phyloP scores from a whole-genome alignment of 2,113 vertebrate species.

The Meleagris gallopavo region DNA sequence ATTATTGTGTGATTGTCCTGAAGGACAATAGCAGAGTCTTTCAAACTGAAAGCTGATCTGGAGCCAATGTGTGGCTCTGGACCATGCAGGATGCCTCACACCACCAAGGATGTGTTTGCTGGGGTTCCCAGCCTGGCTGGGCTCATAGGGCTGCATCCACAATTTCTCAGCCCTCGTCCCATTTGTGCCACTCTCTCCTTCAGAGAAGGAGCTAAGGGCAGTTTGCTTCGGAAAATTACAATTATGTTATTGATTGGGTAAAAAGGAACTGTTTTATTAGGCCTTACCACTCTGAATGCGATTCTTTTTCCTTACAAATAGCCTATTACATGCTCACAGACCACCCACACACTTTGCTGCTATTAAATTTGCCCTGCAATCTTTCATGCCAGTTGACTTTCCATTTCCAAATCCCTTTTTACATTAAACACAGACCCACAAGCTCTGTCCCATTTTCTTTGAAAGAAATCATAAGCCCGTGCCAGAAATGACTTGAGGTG shows the following conservation, averaged over 20 bases:
- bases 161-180: not conserved
- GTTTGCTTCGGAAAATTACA: slow-evolving; percentile 22
- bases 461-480: slow-evolving; percentile 78
- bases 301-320: slow-evolving; percentile 48
- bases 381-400: slow-evolving; percentile 81
- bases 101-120: not conserved
- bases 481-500: slow-evolving; percentile 73
- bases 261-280: slow-evolving; percentile 51
- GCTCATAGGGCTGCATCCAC: too few species aligned
- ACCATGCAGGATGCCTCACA: fast-evolving
- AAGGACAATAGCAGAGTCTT: slow-evolving; percentile 12
- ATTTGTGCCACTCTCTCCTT: not conserved
- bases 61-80: not conserved
- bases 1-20: slow-evolving; percentile 27
- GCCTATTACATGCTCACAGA: slow-evolving; percentile 60
- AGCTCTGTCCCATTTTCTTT: slow-evolving; percentile 77
- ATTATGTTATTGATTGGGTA: not conserved
- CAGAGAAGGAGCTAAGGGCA: not conserved
- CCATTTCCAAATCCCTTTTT: slow-evolving; percentile 80
- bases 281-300: not conserved
- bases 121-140: not conserved
- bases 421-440: slow-evolving; percentile 81
- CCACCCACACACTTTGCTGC: slow-evolving; percentile 74
- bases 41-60: not conserved
- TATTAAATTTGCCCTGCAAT: slow-evolving; percentile 75